phyloP scores from a whole-genome alignment of 1,140 invertebrate genomes.

The Atta texana region DNA sequence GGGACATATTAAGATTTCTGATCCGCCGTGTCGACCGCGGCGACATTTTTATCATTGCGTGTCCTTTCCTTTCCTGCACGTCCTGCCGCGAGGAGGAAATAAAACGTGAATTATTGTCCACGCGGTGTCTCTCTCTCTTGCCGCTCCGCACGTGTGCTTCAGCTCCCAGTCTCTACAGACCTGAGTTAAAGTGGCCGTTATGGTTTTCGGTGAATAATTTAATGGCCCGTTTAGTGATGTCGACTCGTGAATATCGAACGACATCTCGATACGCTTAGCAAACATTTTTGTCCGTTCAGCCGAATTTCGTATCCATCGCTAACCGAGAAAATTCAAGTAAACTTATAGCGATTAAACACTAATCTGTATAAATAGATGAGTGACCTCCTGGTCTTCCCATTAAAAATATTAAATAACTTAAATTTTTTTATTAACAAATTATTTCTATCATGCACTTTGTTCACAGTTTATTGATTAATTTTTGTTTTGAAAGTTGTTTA shows the following conservation, averaged over 20 bases:
- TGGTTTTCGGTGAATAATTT: slow-evolving; percentile 65
- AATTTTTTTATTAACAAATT: neutral
- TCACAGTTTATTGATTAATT: neutral
- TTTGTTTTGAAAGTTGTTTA: neutral
- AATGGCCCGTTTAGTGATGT: slow-evolving; percentile 60
- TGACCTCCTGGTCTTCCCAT: no score
- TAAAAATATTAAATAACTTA: neutral
- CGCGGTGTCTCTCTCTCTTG: slow-evolving; percentile 67
- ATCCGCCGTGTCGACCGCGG: slow-evolving; percentile 75
- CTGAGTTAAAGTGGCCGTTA: slow-evolving; percentile 61
- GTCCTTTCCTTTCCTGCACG: slow-evolving; percentile 25
- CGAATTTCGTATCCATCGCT: slow-evolving; percentile 4
- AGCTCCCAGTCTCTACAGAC: neutral
- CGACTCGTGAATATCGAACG: slow-evolving; percentile 59
- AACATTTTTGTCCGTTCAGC: slow-evolving; percentile 35
- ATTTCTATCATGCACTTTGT: neutral
- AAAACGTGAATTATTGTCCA: slow-evolving; percentile 83
- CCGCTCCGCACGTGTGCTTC: slow-evolving; percentile 21
- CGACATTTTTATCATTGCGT: slow-evolving; percentile 84
- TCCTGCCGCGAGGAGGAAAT: slow-evolving; percentile 62
- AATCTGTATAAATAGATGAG: neutral
- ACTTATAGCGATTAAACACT: neutral
- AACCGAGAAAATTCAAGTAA: slow-evolving; percentile 11
- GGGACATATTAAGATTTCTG: slow-evolving; percentile 85
- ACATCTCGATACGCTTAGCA: slow-evolving; percentile 43